Base-by-base conservation (phyloP, 2,888 invertebrate genomes). In the Oithona nana region DNA sequence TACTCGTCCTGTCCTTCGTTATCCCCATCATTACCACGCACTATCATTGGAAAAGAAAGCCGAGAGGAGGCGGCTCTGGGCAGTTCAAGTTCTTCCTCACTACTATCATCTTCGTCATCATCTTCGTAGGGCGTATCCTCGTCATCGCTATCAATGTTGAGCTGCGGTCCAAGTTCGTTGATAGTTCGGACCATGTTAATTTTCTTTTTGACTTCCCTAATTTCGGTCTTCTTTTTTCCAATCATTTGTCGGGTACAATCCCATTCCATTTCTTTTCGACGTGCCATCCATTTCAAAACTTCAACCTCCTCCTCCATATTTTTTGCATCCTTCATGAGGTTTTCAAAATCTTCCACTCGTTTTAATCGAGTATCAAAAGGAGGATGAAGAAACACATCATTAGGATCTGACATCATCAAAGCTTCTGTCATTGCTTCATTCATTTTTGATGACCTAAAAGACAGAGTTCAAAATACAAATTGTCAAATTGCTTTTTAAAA, bases 221-320 rank as follows among this genome's bases (percentile, higher is more conserved):
- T 39, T 11, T 39, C 39, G 16, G 6, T 39, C 16, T 39, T 39
- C 39, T 39, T 39, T 39, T 16, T 39, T 39, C 8, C 16, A 16
- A 39, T 39, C 39, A 39, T 39, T 39, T 11, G 16, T 39, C 16
- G 6, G 8, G 39, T 16, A 39, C 39, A 39, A 71, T 88, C 87
- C 84, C 87, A 86, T 72, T 89, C 88, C 68, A 82, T 79, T 74
- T 89, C 89, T 71, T 88, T 88, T 69, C 83, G 81, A 68, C 81
- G 80, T 0, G 87, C 83, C 59, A 87, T 74, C 68, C 83, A 84
- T 66, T 83, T 78, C 64, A 88, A 73, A 0, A 83, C 81, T 68
- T 83, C 78, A 65, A 86, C 67, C 65, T 71, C 71, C 6, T 6
- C 16, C 39, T 39, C 39, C 16, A 39, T 39, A 11, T 16, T 6